Percentiles rank a stretch among this genome's conserved stretches.
Evolutionary conservation across 2,113 vertebrate species (phyloP).

Genomic region (Phalacrocorax pelagicus): DNA sequence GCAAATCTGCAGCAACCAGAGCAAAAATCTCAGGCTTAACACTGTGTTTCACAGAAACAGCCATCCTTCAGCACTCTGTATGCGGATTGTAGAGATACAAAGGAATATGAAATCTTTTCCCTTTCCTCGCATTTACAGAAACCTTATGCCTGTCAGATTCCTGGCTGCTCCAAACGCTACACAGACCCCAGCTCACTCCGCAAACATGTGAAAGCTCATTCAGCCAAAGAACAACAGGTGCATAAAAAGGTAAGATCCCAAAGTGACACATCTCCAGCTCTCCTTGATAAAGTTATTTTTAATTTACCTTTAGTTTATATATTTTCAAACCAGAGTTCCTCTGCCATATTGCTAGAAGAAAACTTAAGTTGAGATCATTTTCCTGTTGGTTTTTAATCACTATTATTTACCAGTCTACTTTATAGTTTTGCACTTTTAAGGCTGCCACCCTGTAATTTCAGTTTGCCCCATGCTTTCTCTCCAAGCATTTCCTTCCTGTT

Average conservation of each 20-base stretch:
- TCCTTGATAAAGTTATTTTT: neutral
- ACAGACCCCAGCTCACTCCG: conserved; percentile 98
- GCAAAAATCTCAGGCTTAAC: neutral
- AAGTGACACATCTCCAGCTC: neutral
- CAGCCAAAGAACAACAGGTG: conserved; percentile 95
- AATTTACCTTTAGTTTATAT: neutral
- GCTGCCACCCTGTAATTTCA: neutral
- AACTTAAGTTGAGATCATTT: neutral
- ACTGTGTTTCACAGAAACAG: neutral
- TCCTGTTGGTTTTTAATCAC: neutral
- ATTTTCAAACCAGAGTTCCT: neutral
- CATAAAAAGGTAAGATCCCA: conserved; percentile 90
- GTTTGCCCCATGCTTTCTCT: neutral
- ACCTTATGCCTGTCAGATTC: conserved; percentile 97
- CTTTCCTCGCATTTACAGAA: conserved; percentile 77
- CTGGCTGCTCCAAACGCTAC: conserved; percentile 97
- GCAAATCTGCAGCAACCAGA: neutral
- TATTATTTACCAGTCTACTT: neutral
- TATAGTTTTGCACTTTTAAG: neutral
- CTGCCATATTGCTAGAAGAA: neutral
- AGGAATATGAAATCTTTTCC: neutral
- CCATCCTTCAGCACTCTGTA: neutral
- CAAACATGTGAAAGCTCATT: conserved; percentile 98
- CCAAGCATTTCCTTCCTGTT: neutral
- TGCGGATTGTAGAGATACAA: neutral